These are phyloP conservation scores for Candoia aspera DNA, from an alignment of 2,113 vertebrate genomes.

Conservation along the genomic window DNA sequence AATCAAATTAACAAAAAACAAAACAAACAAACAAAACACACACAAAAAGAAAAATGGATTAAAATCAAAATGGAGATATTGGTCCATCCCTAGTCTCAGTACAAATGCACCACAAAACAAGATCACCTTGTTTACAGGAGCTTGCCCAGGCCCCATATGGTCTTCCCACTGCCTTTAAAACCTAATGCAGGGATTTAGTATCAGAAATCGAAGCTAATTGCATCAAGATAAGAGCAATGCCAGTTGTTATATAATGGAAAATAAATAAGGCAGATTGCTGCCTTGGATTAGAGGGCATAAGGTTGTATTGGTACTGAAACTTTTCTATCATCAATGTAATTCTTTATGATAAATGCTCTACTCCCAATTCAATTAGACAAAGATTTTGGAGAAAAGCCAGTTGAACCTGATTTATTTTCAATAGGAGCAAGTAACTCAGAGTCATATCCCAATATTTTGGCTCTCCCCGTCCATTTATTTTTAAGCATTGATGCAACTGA, in stretches of 20 bases:
- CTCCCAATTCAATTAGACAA: conserved; percentile 4
- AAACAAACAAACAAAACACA: neutral
- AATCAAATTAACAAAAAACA: neutral
- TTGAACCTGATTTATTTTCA: conserved; percentile 16
- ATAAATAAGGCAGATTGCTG: conserved; percentile 49
- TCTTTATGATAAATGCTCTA: neutral
- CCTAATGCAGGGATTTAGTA: conserved; percentile 48
- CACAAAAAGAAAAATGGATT: neutral
- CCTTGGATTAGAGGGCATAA: conserved; percentile 22
- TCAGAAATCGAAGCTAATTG: conserved; percentile 63
- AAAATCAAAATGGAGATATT: neutral
- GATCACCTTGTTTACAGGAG: conserved; percentile 52
- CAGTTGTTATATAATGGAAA: conserved; percentile 54
- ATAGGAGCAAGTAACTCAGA: neutral
- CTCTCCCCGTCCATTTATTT: neutral
- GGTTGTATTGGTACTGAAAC: neutral
- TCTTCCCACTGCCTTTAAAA: conserved; percentile 47
- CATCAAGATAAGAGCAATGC: conserved; percentile 53
- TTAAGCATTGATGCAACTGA: neutral
- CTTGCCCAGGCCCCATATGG: conserved; percentile 31
- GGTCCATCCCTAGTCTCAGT: neutral
- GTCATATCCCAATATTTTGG: neutral
- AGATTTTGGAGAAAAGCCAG: neutral
- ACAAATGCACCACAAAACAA: conserved; percentile 49
- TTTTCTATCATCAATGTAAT: conserved; percentile 12